A percentile compares a stretch with the other conserved stretches of the same genome.
Conservation (phyloP, 1,140 invertebrate genomes). For the Pseudomyrmex flavicornis region DNA sequence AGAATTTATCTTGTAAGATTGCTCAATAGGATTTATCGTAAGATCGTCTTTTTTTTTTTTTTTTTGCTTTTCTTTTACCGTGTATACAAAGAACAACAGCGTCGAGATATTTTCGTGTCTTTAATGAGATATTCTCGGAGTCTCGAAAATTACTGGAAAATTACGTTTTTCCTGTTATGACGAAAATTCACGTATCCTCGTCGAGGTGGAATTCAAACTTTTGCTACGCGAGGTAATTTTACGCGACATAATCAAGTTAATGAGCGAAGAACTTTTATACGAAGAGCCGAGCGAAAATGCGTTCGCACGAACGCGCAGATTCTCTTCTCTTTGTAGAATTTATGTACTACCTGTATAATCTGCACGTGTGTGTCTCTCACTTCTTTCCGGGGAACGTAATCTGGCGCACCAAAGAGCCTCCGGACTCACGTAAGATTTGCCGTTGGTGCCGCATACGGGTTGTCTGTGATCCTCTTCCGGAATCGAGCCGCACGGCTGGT, state of each 20-base stretch:
- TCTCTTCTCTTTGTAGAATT: not conserved
- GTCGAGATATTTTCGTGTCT: not conserved
- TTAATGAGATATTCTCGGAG: not conserved
- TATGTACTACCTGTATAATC: not conserved
- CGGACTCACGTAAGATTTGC: conserved; percentile 71
- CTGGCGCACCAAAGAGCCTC: conserved; percentile 75
- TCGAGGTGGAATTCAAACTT: conserved; percentile 6
- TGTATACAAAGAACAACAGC: not conserved
- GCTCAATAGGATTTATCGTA: conserved; percentile 10
- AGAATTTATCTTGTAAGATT: too few relatives aligned
- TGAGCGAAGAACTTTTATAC: not conserved
- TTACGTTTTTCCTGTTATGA: conserved; percentile 33
- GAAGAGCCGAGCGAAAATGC: conserved; percentile 4
- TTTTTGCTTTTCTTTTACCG: not conserved
- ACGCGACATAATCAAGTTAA: conserved; percentile 23
- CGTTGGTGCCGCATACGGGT: conserved; percentile 76
- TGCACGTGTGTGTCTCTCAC: conserved; percentile 47
- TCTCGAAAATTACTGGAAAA: conserved; percentile 14
- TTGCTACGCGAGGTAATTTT: not conserved
- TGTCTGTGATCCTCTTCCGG: conserved; percentile 64
- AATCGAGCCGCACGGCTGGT: conserved; percentile 71
- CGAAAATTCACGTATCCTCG: not conserved
- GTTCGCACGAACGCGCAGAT: not conserved
- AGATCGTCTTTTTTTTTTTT: not conserved
- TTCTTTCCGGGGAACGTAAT: conserved; percentile 59